Base-by-base conservation (phyloP, 2,888 invertebrate genomes). In the Caenorhabditis uteleia region DNA sequence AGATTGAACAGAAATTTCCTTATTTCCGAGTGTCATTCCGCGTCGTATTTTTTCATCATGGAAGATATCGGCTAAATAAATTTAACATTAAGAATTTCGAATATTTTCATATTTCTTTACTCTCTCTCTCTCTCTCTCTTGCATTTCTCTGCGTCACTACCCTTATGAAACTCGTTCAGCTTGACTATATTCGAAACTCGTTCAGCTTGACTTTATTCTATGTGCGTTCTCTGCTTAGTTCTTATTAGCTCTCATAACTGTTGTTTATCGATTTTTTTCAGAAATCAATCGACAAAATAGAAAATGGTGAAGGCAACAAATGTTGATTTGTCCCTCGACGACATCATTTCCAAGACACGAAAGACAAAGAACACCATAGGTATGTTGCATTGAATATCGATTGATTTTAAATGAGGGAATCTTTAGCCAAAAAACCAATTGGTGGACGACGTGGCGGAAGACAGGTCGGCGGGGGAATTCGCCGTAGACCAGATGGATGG, bases 251-350 rank as follows among this genome's bases (percentile, higher is more conserved):
- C n/a, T n/a, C 7, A 7, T 34, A 34, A n/a, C 34, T n/a, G 8
- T 34, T 12, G 26, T 27, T 39, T 36, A 27, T 46, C 18, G 10
- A 47, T 47, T 47, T 47, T 31, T 38, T 14, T 21, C 16, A 4
- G 31, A 29, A 8, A 26, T 43, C 12, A 18, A 18, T 46, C 27
- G 16, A 40, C 21, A 43, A 8, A 39, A 14, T 14, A 7, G 39
- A 58, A 40, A 58, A 65, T 65, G 65, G 59, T 55, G 26, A 65
- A 59, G 49, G 38, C 53, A 16, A 44, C 54, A 20, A 64, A 57
- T 21, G 70, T 70, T n/a, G 70, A 70, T 25, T 25, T 70, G 55
- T 65, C 70, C 16, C 61, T 70, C 4, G 70, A 70, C 46, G 70
- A 70, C 33, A 68, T 70, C 27, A 70, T 70, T 40, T 53, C 70